A percentile compares a stretch with the other conserved stretches of the same genome.
Evolutionary conservation across 2,113 vertebrate species (phyloP).

Genomic region (Galeopterus variegatus): DNA sequence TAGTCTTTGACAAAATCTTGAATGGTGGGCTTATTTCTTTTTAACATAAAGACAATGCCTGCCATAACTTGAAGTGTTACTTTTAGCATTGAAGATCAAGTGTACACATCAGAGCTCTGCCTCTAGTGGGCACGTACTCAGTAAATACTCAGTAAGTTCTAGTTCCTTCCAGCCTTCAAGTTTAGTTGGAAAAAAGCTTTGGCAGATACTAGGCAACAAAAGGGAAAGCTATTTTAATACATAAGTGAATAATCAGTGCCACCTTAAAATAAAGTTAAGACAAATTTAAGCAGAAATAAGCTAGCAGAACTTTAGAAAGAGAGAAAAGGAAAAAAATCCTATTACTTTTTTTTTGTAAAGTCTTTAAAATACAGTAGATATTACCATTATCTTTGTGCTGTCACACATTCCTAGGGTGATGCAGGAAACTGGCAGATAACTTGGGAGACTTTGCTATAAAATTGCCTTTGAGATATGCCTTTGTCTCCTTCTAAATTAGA

Average conservation of each 20-base stretch:
- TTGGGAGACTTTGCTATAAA: background rate
- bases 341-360: background rate
- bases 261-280: background rate
- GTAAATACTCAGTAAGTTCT: background rate
- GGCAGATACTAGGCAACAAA: background rate
- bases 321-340: background rate
- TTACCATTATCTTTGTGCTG: constrained; percentile 6
- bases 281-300: background rate
- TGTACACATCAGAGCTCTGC: background rate
- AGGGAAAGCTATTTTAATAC: background rate
- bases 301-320: constrained; percentile 4
- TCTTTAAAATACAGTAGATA: background rate
- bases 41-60: background rate
- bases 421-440: background rate
- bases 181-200: background rate
- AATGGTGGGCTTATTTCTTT: background rate
- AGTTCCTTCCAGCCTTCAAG: background rate
- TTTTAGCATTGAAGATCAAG: background rate
- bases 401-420: background rate
- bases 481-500: background rate
- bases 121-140: background rate
- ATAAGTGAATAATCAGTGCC: background rate
- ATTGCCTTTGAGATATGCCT: background rate
- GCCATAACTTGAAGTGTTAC: background rate
- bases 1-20: background rate